Evolutionary conservation across 64 coral and sea anemone species (phyloP).

Genomic region (Montipora foliosa): DNA sequence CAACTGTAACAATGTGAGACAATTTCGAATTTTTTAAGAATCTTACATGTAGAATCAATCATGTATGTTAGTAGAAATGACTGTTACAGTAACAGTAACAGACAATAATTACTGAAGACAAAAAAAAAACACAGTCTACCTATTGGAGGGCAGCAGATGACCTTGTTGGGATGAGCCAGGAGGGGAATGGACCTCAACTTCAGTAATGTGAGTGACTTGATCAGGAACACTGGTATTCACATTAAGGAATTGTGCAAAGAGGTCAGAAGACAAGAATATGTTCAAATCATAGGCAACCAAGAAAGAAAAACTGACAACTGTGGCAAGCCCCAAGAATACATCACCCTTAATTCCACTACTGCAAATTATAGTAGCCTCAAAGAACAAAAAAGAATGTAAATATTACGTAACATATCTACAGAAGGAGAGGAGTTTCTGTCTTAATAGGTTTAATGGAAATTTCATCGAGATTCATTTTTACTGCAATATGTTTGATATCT

Average conservation of each 20-base stretch:
- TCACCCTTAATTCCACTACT: neutral
- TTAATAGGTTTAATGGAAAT: no score
- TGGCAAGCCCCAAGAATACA: neutral
- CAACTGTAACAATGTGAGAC: no score
- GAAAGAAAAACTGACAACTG: neutral
- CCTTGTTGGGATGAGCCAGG: slow-evolving; percentile 15
- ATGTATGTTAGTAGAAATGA: no score
- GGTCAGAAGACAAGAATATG: slow-evolving; percentile 8
- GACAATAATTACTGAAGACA: neutral
- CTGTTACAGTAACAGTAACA: neutral
- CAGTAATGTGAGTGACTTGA: slow-evolving; percentile 44
- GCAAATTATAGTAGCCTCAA: neutral
- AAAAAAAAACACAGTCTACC: slow-evolving; percentile 13
- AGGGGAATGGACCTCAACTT: slow-evolving; percentile 50
- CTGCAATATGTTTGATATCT: no score
- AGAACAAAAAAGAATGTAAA: neutral
- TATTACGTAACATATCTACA: no score
- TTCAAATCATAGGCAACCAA: neutral
- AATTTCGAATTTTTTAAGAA: no score
- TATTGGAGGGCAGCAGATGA: slow-evolving; percentile 37
- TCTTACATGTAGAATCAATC: no score
- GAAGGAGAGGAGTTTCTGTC: no score
- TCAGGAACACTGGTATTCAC: slow-evolving; percentile 55
- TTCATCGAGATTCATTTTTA: no score
- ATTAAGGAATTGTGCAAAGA: slow-evolving; percentile 30